Percentiles rank a stretch among this genome's conserved stretches.
These are phyloP conservation scores for Agonopterix subpropinquella DNA, from an alignment of 2,888 invertebrate genomes.

Conservation along the genomic window DNA sequence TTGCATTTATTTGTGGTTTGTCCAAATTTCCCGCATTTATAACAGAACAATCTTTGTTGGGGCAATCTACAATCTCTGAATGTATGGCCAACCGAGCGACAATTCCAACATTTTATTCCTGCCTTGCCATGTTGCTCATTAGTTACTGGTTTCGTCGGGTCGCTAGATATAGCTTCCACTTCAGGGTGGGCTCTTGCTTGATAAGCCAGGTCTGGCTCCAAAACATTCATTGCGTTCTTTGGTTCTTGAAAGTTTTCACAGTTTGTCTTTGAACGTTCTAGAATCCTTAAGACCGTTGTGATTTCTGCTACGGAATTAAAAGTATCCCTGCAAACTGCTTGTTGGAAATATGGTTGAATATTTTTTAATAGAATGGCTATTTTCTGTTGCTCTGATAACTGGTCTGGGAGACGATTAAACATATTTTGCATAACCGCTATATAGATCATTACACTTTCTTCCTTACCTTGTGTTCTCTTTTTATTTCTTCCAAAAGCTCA, in stretches of 20 bases:
- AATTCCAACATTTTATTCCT: constrained; percentile 8
- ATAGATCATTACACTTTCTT: constrained; percentile 2
- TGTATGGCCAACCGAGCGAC: constrained; percentile 6
- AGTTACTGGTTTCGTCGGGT: background rate
- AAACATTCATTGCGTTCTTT: background rate
- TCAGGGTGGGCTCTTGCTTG: background rate
- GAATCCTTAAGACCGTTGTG: background rate
- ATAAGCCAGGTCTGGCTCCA: constrained; percentile 9
- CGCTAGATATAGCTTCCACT: background rate
- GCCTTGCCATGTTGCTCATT: background rate
- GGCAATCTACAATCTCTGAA: constrained; percentile 7
- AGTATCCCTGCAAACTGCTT: constrained; percentile 4
- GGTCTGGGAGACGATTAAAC: constrained; percentile 4
- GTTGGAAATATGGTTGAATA: constrained; percentile 9
- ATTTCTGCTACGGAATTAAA: constrained; percentile 1
- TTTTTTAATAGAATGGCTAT: constrained; percentile 5
- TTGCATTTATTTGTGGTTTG: background rate
- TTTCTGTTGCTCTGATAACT: constrained; percentile 1
- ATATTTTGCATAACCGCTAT: constrained; percentile 5
- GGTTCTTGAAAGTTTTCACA: constrained; percentile 13
- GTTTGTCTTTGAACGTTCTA: constrained; percentile 8
- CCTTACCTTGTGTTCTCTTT: constrained; percentile 4
- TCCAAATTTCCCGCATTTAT: constrained; percentile 7
- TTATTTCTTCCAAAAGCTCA: constrained; percentile 5
- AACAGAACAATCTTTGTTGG: constrained; percentile 9